Conservation (phyloP, 2,113 vertebrate species). For the Xiphorhynchus elegans region DNA sequence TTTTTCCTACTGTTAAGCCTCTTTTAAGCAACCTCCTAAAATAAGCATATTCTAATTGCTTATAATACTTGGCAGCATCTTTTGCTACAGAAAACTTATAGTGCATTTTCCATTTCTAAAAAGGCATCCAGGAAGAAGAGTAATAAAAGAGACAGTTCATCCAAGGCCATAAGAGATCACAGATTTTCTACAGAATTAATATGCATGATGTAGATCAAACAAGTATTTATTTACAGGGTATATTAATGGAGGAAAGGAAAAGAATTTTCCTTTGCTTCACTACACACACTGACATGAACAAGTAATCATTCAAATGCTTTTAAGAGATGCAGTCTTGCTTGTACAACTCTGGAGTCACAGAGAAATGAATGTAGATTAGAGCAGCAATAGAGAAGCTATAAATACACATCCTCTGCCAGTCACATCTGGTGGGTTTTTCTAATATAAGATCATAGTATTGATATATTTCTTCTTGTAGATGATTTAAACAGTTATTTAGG, state of each 20-base stretch:
- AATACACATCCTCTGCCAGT: slow-evolving; percentile 58
- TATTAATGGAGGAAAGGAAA: slow-evolving; percentile 11
- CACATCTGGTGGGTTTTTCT: slow-evolving; percentile 49
- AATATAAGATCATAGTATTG: slow-evolving; percentile 45
- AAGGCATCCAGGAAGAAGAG: background rate
- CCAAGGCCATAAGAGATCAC: background rate
- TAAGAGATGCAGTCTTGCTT: slow-evolving; percentile 59
- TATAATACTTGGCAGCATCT: background rate
- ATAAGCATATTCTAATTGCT: slow-evolving; percentile 37
- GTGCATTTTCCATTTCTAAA: background rate
- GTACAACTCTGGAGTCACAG: slow-evolving; percentile 47
- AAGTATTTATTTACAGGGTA: slow-evolving; percentile 33
- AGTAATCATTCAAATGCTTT: slow-evolving; percentile 67
- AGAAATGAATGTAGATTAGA: slow-evolving; percentile 71
- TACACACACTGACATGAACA: slow-evolving; percentile 40
- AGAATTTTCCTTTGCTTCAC: slow-evolving; percentile 37
- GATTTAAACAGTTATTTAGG: slow-evolving; percentile 60
- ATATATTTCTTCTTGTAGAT: slow-evolving; percentile 59
- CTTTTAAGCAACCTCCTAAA: slow-evolving; percentile 50
- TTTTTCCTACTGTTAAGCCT: slow-evolving; percentile 27
- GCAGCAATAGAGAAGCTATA: slow-evolving; percentile 70
- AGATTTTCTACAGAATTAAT: slow-evolving; percentile 16
- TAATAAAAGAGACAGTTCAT: background rate
- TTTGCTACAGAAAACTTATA: background rate
- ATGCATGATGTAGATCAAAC: background rate